Base-by-base conservation (phyloP, 2,888 invertebrate genomes). In the Eretmocerus hayati region DNA sequence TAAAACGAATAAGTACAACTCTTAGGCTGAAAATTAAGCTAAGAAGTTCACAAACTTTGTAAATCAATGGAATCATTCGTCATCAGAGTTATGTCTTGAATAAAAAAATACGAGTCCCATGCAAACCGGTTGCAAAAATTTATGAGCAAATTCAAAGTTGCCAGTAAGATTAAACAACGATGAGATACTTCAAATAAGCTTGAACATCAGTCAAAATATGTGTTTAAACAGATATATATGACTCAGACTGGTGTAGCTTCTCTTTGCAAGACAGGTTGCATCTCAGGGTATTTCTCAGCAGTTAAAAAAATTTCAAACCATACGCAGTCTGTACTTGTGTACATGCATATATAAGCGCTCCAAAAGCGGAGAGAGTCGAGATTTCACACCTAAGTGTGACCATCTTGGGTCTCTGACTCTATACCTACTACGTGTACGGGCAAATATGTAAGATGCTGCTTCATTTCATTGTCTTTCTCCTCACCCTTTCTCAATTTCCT, bases 301-400 rank as follows among this genome's bases (percentile, higher is more conserved):
- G 66, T 64, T 67, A 71, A 69, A 33, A 31, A 22, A 19, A 22
- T 30, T 11, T 16, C 5, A 19, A 23, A 20, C 35, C 36, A 20
- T n/a, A 36, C 30, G n/a, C 20, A n/a, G n/a, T n/a, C n/a, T n/a
- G n/a, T n/a, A n/a, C n/a, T n/a, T n/a, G n/a, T n/a, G n/a, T 26
- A 23, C 18, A 30, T 30, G 31, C 5, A 18, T 19, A 32, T 18
- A 32, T 8, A 20, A 2, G 31, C 40, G 13, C 5, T 33, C 35
- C 16, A 6, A 38, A n/a, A 52, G 52, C 46, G 54, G 52, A 52
- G 61, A 68, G 67, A 70, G 26, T 40, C 30, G 44, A 46, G 69
- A 71, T 66, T 64, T 71, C 71, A 61, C 71, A 71, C 71, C 70
- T 71, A 71, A 69, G 71, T 71, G 71, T 60, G 70, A 69, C 64